These are phyloP conservation scores for Crotalus helleri DNA, from an alignment of 2,113 vertebrate genomes.

Conservation along the genomic window DNA sequence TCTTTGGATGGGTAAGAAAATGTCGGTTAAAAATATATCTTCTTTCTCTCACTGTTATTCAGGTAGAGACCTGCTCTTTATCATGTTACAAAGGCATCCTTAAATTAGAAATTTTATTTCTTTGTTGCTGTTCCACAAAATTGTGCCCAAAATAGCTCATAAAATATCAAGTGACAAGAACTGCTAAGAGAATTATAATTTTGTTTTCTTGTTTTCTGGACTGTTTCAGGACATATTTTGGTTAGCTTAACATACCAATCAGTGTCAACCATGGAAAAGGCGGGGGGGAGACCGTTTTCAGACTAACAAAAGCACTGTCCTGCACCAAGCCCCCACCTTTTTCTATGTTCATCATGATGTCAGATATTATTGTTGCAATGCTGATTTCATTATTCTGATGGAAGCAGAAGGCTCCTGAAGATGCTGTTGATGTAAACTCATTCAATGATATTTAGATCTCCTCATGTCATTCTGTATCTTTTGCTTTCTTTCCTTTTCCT, in stretches of 20 bases:
- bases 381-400: background rate
- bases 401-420: background rate
- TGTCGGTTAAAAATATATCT: slow-evolving; percentile 10
- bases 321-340: background rate
- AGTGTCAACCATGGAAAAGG: background rate
- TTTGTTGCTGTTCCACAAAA: background rate
- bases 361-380: background rate
- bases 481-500: background rate
- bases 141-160: background rate
- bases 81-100: background rate
- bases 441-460: background rate
- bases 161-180: background rate
- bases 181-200: background rate
- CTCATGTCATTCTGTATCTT: background rate
- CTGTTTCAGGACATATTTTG: background rate
- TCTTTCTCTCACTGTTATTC: background rate
- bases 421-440: background rate
- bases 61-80: background rate
- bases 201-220: background rate
- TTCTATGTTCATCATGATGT: background rate
- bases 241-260: background rate
- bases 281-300: background rate
- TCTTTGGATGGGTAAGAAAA: slow-evolving; percentile 57
- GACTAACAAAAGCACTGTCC: background rate
- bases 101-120: background rate